These are phyloP conservation scores for Sminthopsis crassicaudata DNA, from an alignment of 2,113 vertebrate species.

Conservation along the genomic window DNA sequence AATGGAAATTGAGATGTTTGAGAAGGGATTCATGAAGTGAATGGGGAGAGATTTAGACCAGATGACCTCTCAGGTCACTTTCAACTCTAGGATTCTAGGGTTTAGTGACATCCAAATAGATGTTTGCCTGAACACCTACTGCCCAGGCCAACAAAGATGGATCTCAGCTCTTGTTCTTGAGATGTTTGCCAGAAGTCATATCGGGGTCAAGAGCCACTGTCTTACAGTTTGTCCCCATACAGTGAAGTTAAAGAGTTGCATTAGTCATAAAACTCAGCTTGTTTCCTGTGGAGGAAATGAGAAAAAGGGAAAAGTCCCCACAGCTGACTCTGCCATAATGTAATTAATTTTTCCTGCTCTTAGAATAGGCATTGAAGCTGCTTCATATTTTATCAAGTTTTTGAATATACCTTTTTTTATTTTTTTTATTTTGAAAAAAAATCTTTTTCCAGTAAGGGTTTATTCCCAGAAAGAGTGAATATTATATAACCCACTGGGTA, in stretches of 20 bases:
- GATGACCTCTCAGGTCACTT: not conserved
- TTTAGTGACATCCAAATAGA: not conserved
- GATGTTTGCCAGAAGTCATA: slow-evolving; percentile 25
- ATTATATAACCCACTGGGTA: slow-evolving; percentile 17
- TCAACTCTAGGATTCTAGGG: not conserved
- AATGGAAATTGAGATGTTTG: not conserved
- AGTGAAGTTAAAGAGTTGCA: slow-evolving; percentile 22
- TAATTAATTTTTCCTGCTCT: slow-evolving; percentile 69
- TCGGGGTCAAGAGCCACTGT: slow-evolving; percentile 34
- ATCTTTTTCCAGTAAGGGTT: slow-evolving; percentile 53
- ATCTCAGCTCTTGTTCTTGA: not conserved
- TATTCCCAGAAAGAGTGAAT: slow-evolving; percentile 68
- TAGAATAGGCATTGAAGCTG: slow-evolving; percentile 69
- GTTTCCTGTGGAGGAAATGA: slow-evolving; percentile 39
- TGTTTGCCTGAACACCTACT: not conserved
- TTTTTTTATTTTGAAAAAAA: not conserved
- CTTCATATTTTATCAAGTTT: slow-evolving; percentile 78
- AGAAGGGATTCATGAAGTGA: not conserved
- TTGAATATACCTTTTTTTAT: slow-evolving; percentile 68
- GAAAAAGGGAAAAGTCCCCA: slow-evolving; percentile 44
- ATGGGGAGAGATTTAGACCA: not conserved
- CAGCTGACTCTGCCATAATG: slow-evolving; percentile 60
- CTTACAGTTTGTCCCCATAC: slow-evolving; percentile 31
- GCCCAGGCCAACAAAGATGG: slow-evolving; percentile 10
- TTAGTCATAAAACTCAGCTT: slow-evolving; percentile 60